phyloP scores from a whole-genome alignment of 1,140 invertebrate genomes.

The Formica selysi region DNA sequence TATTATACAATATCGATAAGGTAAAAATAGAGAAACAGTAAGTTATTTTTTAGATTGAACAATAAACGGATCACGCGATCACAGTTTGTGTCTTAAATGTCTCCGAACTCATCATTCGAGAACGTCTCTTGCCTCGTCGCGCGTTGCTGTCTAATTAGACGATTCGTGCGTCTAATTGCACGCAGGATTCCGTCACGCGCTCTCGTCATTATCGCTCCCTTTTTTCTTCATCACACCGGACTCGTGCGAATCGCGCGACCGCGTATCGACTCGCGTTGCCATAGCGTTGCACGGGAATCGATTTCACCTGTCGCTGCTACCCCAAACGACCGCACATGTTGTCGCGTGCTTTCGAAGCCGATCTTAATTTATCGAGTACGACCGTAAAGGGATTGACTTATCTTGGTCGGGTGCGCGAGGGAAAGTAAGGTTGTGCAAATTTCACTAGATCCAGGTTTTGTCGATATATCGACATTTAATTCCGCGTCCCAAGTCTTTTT shows the following conservation, averaged over 20 bases:
- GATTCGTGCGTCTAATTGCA: conserved; percentile 10
- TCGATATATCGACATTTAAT: conserved; percentile 40
- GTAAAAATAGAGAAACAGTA: background rate
- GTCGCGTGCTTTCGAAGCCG: conserved; percentile 52
- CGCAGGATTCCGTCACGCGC: conserved; percentile 26
- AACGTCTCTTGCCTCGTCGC: background rate
- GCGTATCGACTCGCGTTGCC: conserved; percentile 78
- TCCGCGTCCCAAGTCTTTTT: background rate
- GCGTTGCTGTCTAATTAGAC: background rate
- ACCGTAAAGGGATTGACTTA: conserved; percentile 14
- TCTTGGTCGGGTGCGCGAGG: background rate
- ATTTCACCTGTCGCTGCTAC: conserved; percentile 73
- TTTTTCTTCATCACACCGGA: background rate
- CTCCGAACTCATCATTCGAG: background rate
- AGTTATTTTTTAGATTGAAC: background rate
- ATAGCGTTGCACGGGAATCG: conserved; percentile 78
- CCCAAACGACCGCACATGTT: background rate
- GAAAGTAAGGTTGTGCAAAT: background rate
- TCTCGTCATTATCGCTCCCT: conserved; percentile 20
- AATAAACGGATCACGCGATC: too few species aligned
- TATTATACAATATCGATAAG: background rate
- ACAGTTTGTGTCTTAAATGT: background rate
- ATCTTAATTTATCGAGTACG: conserved; percentile 22
- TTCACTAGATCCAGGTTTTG: conserved; percentile 26
- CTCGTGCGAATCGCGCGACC: conserved; percentile 46